These are phyloP conservation scores for Theocolax elegans DNA, from an alignment of 1,140 invertebrate genomes.

Conservation along the genomic window DNA sequence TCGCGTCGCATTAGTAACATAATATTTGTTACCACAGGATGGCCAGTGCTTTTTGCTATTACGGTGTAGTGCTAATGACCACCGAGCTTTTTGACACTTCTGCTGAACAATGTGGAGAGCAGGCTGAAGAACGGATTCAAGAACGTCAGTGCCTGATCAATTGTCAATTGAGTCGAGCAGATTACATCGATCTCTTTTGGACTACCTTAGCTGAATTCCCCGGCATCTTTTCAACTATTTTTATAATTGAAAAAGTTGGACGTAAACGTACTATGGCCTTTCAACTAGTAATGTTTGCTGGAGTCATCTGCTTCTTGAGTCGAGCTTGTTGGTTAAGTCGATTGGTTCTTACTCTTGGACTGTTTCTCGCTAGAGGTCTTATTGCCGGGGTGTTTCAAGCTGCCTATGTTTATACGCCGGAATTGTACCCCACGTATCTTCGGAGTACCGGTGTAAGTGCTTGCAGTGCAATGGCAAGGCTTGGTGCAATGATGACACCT, in stretches of 20 bases:
- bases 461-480: conserved; percentile 88
- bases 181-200: conserved; percentile 94
- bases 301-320: conserved; percentile 83
- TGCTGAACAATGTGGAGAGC: conserved; percentile 62
- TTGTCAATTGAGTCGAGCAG: conserved; percentile 81
- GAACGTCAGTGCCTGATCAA: conserved; percentile 65
- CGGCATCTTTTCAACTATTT: conserved; percentile 91
- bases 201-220: conserved; percentile 96
- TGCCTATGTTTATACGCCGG: conserved; percentile 95
- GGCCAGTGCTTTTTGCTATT: conserved; percentile 95
- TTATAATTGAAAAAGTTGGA: conserved; percentile 90
- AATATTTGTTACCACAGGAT: conserved; percentile 73
- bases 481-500: conserved; percentile 93
- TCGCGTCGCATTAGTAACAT: too few species aligned
- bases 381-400: conserved; percentile 95
- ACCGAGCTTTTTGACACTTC: conserved; percentile 89
- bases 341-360: conserved; percentile 81
- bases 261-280: conserved; percentile 93
- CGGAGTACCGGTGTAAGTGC: conserved; percentile 88
- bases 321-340: conserved; percentile 72
- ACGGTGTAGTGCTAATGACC: conserved; percentile 94
- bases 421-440: conserved; percentile 92
- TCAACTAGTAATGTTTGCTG: conserved; percentile 89
- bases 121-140: conserved; percentile 48
- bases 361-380: conserved; percentile 91